These are phyloP conservation scores for Drosophila neutralis DNA, from an alignment of 2,888 invertebrate species.

Conservation along the genomic window DNA sequence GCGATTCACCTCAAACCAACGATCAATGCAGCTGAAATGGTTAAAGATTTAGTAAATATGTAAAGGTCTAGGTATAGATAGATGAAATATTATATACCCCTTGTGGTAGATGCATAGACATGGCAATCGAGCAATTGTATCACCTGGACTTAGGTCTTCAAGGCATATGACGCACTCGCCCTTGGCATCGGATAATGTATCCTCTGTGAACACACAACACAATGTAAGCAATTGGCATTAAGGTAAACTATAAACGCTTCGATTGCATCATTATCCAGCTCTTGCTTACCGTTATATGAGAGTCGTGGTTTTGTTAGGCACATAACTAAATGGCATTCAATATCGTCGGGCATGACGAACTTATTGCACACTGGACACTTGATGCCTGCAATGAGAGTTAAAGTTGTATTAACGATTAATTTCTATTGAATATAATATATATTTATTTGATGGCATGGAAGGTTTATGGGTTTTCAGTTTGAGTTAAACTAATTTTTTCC, in stretches of 20 bases:
- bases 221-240: not conserved
- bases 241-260: not conserved
- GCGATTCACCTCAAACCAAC: conserved; percentile 99
- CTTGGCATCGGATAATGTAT: conserved; percentile 97
- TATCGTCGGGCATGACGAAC: conserved; percentile 98
- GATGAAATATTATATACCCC: conserved; percentile 86
- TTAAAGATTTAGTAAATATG: conserved; percentile 85
- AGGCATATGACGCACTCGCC: conserved; percentile 99
- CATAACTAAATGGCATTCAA: conserved; percentile 99
- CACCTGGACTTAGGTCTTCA: conserved; percentile 97
- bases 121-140: conserved; percentile 98
- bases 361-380: conserved; percentile 99
- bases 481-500: not conserved
- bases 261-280: not conserved
- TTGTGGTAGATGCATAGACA: conserved; percentile 99
- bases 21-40: conserved; percentile 98
- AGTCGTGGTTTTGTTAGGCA: conserved; percentile 99
- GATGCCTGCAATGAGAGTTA: conserved; percentile 89
- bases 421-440: not conserved
- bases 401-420: not conserved
- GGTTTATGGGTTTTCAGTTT: not conserved
- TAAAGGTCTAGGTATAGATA: not conserved
- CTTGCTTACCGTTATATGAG: conserved; percentile 96
- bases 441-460: not conserved
- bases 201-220: conserved; percentile 89